A percentile compares a stretch with the other conserved stretches of the same genome.
phyloP scores from a whole-genome alignment of 2,888 invertebrate species.

The Cataglyphis livida region DNA sequence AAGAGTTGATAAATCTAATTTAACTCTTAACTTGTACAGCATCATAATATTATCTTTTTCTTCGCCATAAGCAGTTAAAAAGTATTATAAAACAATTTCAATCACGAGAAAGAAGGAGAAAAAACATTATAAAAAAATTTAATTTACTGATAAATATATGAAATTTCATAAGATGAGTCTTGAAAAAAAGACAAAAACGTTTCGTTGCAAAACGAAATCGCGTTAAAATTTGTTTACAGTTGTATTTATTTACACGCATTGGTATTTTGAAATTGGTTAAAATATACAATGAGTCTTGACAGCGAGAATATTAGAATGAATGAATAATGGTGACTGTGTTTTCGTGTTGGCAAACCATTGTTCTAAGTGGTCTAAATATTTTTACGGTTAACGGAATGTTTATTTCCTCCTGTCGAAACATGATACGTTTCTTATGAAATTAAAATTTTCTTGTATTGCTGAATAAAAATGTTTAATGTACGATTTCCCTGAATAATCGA shows the following conservation, averaged over 20 bases:
- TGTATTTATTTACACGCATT: slow-evolving; percentile 12
- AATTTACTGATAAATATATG: neutral
- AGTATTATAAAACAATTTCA: neutral
- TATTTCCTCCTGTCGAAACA: slow-evolving; percentile 44
- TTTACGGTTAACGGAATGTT: slow-evolving; percentile 39
- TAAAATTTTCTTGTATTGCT: neutral
- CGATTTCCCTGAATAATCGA: neutral
- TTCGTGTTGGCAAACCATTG: slow-evolving; percentile 19
- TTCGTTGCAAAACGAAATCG: neutral
- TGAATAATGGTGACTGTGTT: slow-evolving; percentile 11
- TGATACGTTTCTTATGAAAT: slow-evolving; percentile 15
- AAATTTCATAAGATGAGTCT: neutral
- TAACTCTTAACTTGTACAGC: slow-evolving; percentile 11
- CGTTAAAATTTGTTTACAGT: neutral
- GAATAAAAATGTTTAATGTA: slow-evolving; percentile 10
- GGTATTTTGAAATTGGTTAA: neutral
- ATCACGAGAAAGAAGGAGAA: neutral
- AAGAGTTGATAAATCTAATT: slow-evolving; percentile 37
- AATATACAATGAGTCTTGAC: neutral
- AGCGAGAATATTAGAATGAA: slow-evolving; percentile 19
- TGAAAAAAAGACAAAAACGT: neutral
- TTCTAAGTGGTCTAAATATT: slow-evolving; percentile 42
- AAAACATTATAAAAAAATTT: neutral
- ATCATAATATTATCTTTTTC: slow-evolving; percentile 15
- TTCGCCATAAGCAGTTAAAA: neutral